Base-by-base conservation (phyloP, 2,888 invertebrate genomes). In the Mycalesis mineus region DNA sequence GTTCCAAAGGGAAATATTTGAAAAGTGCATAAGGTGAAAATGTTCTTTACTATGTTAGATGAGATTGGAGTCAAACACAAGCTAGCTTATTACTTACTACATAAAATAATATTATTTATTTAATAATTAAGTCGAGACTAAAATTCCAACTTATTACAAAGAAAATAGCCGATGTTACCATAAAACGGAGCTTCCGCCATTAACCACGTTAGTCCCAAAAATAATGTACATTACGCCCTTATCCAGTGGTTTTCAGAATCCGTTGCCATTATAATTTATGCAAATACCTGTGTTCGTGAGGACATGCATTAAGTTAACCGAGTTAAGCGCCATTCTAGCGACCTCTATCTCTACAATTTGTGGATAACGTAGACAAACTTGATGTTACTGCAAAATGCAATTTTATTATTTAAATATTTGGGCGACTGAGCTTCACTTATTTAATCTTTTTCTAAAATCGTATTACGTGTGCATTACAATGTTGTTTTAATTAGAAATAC, bases 231-330 rank as follows among this genome's bases (percentile, higher is more conserved):
- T 44, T 37, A 49, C 49, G 11, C 42, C 33, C 48, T 50, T 50
- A 56, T 29, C 56, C 56, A 50, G 56, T 49, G 50, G 56, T 56
- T 56, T 56, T 56, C 44, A 50, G 49, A 60, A 57, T 50, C 50
- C 53, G 40, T 60, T 47, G 50, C 55, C 45, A 58, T 52, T 55
- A 61, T 42, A 58, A 58, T 47, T 60, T 60, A 57, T 33, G 57
- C 55, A 57, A 58, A 52, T 48, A 55, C 57, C 51, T 57, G 55
- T 51, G 57, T 57, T 54, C 51, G 58, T 58, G 50, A 61, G 55
- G 51, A 45, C 52, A 49, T 48, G 54, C 47, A 55, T 49, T 62
- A 60, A 54, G 51, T 57, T 53, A 60, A 58, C 50, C 53, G 49
- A 41, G 44, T 58, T 60, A 58, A 45, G 48, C 53, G 28, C 49